A percentile compares a stretch with the other conserved stretches of the same genome.
phyloP scores from a whole-genome alignment of 2,113 vertebrate species.

The Hepsetus odoe region DNA sequence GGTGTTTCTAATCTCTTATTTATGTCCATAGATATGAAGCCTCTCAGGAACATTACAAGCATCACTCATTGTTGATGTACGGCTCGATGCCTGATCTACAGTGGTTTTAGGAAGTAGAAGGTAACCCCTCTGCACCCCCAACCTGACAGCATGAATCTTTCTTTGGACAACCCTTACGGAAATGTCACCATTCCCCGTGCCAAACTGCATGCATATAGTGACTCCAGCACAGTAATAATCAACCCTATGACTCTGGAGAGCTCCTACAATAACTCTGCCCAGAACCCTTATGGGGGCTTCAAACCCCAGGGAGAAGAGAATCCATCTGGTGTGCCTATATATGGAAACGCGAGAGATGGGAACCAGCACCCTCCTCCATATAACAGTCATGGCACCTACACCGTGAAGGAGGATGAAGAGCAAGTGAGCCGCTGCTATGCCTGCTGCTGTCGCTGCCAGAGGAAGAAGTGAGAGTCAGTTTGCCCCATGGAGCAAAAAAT shows the following conservation, averaged over 20 bases:
- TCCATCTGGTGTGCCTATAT: conserved; percentile 61
- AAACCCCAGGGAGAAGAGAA: conserved; percentile 55
- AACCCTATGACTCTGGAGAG: conserved; percentile 63
- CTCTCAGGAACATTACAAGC: neutral
- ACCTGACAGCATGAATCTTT: conserved; percentile 71
- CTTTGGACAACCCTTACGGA: conserved; percentile 77
- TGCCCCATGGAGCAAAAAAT: neutral
- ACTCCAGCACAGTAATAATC: conserved; percentile 60
- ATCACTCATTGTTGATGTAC: neutral
- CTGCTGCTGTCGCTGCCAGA: conserved; percentile 63
- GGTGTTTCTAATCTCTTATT: neutral
- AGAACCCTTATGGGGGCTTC: conserved; percentile 72
- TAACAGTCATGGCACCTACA: conserved; percentile 34
- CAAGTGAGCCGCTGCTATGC: conserved; percentile 57
- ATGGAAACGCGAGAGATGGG: conserved; percentile 27
- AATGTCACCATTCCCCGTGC: conserved; percentile 76
- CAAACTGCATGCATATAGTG: conserved; percentile 67
- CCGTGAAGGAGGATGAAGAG: conserved; percentile 19
- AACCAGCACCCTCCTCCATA: conserved; percentile 58
- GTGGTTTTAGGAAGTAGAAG: neutral
- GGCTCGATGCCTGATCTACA: neutral
- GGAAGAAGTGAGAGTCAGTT: conserved; percentile 44
- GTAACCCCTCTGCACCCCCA: neutral
- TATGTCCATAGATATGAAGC: conserved; percentile 2
- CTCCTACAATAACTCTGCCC: conserved; percentile 54